Base-by-base conservation (phyloP, 2,888 invertebrate species). In the Napeogenes inachia region DNA sequence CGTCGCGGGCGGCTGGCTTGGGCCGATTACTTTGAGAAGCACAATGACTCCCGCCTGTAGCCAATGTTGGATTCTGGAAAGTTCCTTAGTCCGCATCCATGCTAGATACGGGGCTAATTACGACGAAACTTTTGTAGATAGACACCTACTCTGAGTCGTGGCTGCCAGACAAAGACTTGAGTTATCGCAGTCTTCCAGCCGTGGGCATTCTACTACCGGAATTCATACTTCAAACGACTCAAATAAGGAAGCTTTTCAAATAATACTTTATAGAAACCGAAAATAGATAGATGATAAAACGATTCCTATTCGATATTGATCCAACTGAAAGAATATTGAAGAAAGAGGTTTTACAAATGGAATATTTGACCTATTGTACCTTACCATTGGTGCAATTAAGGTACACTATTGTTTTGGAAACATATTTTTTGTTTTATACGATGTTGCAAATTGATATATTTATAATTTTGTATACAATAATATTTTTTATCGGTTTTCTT, bases 41-140 rank as follows among this genome's bases (percentile, higher is more conserved):
- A 88, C 88, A 89, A 89, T 89, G 87, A 85, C 83, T 84, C 79
- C 83, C 81, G 83, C 79, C 85, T 85, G 84, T 84, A 85, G 80
- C 83, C 87, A 78, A 87, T 87, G 87, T 80, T 83, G 82, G 80
- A 85, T 88, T 84, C 83, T 85, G 80, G 83, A 88, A 89, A 89
- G 85, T 89, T 87, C 82, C 81, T 83, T 82, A 83, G 84, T 85
- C 80, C 80, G 79, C 84, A 80, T 86, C 85, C 80, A 87, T 74
- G 80, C 81, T 87, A 86, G 87, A 87, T 88, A 85, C 82, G 81
- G 80, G 78, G 83, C 89, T 90, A 90, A 90, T 90, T 90, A 89
- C 85, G 78, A 76, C 76, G 79, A 81, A 89, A 89, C 87, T 90
- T 88, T 89, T 87, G 81, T 86, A 86, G 89, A 88, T 87, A 89